Evolutionary conservation across 1,140 invertebrate genomes (phyloP).

Genomic region (Bombus waltoni): DNA sequence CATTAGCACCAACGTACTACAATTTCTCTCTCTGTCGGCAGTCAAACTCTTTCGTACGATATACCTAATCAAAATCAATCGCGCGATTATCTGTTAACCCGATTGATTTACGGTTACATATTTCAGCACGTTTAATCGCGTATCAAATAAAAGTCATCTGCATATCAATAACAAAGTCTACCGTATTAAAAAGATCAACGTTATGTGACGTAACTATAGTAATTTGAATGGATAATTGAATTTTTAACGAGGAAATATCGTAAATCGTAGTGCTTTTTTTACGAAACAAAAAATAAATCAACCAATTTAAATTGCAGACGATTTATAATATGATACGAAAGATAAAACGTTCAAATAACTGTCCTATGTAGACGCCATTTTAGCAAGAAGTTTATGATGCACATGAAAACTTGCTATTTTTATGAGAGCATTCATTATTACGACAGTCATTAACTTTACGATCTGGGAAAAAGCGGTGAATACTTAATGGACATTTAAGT

Average conservation of each 20-base stretch:
- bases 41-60: neutral
- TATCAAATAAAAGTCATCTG: no score
- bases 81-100: no score
- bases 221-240: neutral
- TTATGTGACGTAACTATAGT: neutral
- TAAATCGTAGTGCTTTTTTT: neutral
- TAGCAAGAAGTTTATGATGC: neutral
- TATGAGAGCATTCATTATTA: neutral
- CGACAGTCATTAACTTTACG: neutral
- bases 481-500: neutral
- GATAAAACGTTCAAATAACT: neutral
- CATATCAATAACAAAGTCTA: neutral
- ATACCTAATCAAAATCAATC: no score
- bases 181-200: neutral
- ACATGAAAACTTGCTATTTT: neutral
- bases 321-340: neutral
- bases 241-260: neutral
- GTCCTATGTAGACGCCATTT: neutral
- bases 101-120: no score
- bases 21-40: neutral
- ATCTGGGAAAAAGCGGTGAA: neutral
- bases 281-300: neutral
- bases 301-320: neutral
- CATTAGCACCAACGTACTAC: neutral
- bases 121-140: no score